Evolutionary conservation across 2,888 invertebrate genomes (phyloP).

Genomic region (Trachelus tabidus): DNA sequence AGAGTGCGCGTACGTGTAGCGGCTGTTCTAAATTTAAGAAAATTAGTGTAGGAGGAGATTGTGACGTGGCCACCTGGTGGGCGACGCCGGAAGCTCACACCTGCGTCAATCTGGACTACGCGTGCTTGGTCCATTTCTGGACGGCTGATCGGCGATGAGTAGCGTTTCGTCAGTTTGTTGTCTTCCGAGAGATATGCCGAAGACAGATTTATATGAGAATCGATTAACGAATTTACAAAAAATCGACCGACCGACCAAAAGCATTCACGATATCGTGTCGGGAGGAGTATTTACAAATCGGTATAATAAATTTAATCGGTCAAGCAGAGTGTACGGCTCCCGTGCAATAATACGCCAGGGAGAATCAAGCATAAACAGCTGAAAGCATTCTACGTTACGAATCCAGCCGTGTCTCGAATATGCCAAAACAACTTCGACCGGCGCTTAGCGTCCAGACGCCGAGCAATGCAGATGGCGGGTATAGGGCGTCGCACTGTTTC

Average conservation of each 20-base stretch:
- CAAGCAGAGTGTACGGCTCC: neutral
- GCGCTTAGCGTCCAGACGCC: constrained; percentile 7
- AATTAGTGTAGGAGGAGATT: constrained; percentile 7
- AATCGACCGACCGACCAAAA: neutral
- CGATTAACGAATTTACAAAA: neutral
- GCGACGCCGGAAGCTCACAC: constrained; percentile 34
- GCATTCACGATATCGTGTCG: neutral
- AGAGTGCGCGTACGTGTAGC: neutral
- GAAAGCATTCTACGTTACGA: neutral
- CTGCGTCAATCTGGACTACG: constrained; percentile 30
- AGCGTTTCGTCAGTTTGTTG: neutral
- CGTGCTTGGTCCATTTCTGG: constrained; percentile 21
- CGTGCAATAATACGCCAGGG: neutral
- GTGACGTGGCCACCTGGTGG: constrained; percentile 29
- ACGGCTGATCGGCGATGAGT: constrained; percentile 4
- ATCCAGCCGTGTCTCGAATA: constrained; percentile 6
- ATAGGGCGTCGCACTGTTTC: neutral
- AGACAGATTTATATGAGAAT: neutral
- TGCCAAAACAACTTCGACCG: constrained; percentile 6
- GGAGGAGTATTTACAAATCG: neutral
- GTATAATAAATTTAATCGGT: neutral
- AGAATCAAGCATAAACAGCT: neutral
- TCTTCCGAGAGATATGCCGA: neutral
- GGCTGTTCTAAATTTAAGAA: constrained; percentile 14
- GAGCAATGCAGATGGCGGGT: constrained; percentile 5